Evolutionary conservation across 2,113 vertebrate genomes (phyloP).

Genomic region (Podilymbus podiceps): DNA sequence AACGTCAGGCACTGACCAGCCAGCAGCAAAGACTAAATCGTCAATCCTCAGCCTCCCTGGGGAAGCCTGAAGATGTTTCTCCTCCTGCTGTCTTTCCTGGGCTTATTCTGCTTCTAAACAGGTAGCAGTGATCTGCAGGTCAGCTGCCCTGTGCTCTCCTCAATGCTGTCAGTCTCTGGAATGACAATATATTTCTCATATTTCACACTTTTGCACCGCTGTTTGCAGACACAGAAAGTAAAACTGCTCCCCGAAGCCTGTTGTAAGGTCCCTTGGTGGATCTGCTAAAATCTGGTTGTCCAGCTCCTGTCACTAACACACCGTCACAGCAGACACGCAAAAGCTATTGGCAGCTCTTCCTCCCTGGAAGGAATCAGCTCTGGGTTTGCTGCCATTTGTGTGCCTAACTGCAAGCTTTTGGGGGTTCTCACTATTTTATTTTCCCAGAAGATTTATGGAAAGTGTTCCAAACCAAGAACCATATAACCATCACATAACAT

Average conservation of each 20-base stretch:
- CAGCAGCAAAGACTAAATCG: background rate
- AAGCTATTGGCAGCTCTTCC: background rate
- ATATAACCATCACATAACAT: background rate
- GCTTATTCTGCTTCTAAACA: background rate
- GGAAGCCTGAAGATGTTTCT: background rate
- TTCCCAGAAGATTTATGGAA: background rate
- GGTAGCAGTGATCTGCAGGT: background rate
- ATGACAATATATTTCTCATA: background rate
- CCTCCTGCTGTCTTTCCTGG: background rate
- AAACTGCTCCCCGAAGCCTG: background rate
- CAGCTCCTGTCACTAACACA: background rate
- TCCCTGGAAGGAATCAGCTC: background rate
- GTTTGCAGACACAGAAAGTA: background rate
- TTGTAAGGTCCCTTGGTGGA: background rate
- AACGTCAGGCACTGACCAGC: background rate
- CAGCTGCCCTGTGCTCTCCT: background rate
- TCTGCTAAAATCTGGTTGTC: background rate
- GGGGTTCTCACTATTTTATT: background rate
- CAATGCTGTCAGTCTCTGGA: background rate
- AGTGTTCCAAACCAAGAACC: background rate
- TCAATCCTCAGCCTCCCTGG: background rate
- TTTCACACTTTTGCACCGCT: background rate
- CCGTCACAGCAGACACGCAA: rapidly evolving
- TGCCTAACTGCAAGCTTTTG: background rate
- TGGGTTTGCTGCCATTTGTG: background rate